Evolutionary conservation across 2,113 vertebrate species (phyloP).

Genomic region (Hippocampus guttulatus): DNA sequence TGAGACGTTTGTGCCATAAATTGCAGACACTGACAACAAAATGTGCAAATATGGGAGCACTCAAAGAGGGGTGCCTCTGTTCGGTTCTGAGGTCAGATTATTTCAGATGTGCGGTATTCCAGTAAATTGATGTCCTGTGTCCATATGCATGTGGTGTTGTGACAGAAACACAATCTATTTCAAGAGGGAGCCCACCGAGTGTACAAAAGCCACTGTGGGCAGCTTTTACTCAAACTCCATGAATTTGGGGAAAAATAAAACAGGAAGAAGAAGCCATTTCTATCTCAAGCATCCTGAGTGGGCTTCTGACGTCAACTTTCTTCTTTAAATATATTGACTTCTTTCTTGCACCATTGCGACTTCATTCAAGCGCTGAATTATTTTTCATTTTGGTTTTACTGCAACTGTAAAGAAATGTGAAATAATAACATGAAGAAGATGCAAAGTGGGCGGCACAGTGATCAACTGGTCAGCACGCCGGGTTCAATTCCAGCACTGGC

Average conservation of each 20-base stretch:
- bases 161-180: slow-evolving; percentile 58
- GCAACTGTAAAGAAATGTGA: neutral
- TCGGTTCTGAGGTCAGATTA: slow-evolving; percentile 51
- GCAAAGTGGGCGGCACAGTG: too few relatives aligned
- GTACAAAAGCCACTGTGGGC: slow-evolving; percentile 28
- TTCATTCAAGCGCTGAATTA: neutral
- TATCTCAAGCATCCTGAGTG: neutral
- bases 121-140: slow-evolving; percentile 44
- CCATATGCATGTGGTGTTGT: slow-evolving; percentile 48
- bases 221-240: slow-evolving; percentile 15
- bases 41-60: slow-evolving; percentile 46
- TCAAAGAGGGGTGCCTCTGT: slow-evolving; percentile 54
- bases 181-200: slow-evolving; percentile 44
- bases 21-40: slow-evolving; percentile 57
- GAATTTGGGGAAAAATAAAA: neutral
- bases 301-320: neutral
- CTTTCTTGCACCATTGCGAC: neutral
- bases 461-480: too few relatives aligned
- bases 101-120: slow-evolving; percentile 59
- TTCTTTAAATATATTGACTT: neutral
- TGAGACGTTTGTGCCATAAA: slow-evolving; percentile 66
- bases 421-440: too few relatives aligned
- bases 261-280: neutral
- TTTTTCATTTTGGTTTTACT: neutral
- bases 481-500: too few relatives aligned